Base-by-base conservation (phyloP, 2,888 invertebrate genomes). In the Pollenia griseotomentosa region DNA sequence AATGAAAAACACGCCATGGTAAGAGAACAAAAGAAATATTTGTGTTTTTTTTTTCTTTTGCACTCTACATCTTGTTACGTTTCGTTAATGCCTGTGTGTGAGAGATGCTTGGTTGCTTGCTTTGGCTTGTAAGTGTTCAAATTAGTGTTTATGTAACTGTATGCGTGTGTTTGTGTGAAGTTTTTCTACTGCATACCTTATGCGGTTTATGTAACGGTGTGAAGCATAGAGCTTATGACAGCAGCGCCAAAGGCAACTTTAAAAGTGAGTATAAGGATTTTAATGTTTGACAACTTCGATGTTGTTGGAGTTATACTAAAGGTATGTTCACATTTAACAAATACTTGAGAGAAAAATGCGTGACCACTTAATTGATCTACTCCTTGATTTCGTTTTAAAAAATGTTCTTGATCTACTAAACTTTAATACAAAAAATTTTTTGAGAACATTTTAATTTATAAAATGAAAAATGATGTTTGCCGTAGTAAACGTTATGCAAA, bases 211-310 rank as follows among this genome's bases (percentile, higher is more conserved):
- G 46, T 57, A 80, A 80, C 81, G 65, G 84, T 87, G 81, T 81
- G 84, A 84, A 81, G 63, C 68, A 68, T 70, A 84, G 68, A 84
- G 74, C 73, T 87, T 87, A 84, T 87, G 87, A 84, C 87, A 87
- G 81, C 77, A 87, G 66, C 81, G 81, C 87, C 84, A 68, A 78
- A 81, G 84, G 87, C 87, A 73, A 78, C 46, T 77, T 65, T 63
- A 78, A 68, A 73, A 74, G 79, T 68, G 68, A 40, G 10, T 79
- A 55, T 84, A 84, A 81, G 68, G 66, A 61, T 84, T 81, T 81
- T 81, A 81, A 87, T 84, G 78, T 84, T 87, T 87, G 86, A 83
- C 83, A 83, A 81, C 77, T 83, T 83, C 81, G 73, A 83, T 80
- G 75, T 74, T 63, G 80, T 77, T 75, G 70, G 33, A 33, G 33